Evolutionary conservation across 2,113 vertebrate genomes (phyloP).

Genomic region (Triplophysa dalaica): DNA sequence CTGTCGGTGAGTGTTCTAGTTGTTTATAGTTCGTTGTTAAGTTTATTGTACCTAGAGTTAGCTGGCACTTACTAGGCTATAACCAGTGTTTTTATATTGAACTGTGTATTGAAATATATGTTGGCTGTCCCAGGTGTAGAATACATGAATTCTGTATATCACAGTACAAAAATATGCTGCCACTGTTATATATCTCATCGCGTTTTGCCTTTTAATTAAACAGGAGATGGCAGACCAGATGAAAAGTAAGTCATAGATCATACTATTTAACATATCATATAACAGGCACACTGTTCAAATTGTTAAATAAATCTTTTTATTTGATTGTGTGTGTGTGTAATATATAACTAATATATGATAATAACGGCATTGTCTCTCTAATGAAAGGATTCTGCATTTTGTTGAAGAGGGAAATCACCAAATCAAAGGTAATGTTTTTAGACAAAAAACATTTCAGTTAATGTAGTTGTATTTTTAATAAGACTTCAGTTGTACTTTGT

Average conservation of each 20-base stretch:
- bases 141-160: no score
- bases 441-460: background rate
- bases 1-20: constrained; percentile 24
- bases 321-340: background rate
- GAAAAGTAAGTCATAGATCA: constrained; percentile 34
- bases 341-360: background rate
- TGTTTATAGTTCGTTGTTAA: background rate
- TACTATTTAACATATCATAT: background rate
- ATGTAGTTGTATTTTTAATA: no score
- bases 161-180: background rate
- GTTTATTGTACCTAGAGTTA: background rate
- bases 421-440: constrained; percentile 21
- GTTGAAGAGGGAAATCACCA: constrained; percentile 1
- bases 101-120: no score
- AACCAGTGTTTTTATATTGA: no score
- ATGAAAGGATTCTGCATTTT: constrained; percentile 9
- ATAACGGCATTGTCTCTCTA: background rate
- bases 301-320: background rate
- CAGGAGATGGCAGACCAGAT: constrained; percentile 18
- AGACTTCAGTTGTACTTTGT: no score
- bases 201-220: background rate
- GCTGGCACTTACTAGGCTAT: background rate
- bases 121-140: no score
- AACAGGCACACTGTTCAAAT: background rate
- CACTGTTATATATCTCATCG: background rate